These are phyloP conservation scores for Bombus soroeensis DNA, from an alignment of 1,140 invertebrate species.

Conservation along the genomic window DNA sequence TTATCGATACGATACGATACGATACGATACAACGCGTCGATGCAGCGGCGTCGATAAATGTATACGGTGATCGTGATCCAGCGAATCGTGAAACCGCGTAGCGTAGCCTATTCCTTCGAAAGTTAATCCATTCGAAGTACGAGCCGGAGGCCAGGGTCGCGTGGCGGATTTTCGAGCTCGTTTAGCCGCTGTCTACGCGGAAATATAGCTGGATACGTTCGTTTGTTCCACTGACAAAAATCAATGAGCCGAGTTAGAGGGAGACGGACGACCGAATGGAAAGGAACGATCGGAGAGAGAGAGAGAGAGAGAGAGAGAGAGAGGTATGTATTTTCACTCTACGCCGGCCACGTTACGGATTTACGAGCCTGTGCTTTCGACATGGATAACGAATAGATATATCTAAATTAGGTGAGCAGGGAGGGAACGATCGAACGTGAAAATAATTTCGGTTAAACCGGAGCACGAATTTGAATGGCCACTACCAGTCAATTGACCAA, in stretches of 20 bases:
- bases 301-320: neutral
- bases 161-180: constrained; percentile 39
- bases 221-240: constrained; percentile 48
- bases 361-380: constrained; percentile 45
- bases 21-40: no score
- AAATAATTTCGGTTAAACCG: constrained; percentile 35
- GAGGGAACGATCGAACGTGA: neutral
- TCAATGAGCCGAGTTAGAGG: constrained; percentile 33
- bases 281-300: neutral
- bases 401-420: constrained; percentile 25
- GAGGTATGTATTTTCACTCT: constrained; percentile 4
- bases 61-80: neutral
- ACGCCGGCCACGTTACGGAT: constrained; percentile 18
- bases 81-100: neutral
- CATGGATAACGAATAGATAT: constrained; percentile 49
- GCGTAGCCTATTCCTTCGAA: neutral
- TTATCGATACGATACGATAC: no score
- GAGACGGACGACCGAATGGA: neutral
- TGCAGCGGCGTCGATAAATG: neutral
- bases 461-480: constrained; percentile 22
- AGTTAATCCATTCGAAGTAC: neutral
- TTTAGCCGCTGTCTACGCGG: constrained; percentile 27
- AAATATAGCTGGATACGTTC: constrained; percentile 46
- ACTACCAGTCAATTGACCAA: neutral
- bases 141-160: neutral